A percentile compares a stretch with the other conserved stretches of the same genome.
These are phyloP conservation scores for Anhinga rufa DNA, from an alignment of 2,113 vertebrate genomes.

Conservation along the genomic window DNA sequence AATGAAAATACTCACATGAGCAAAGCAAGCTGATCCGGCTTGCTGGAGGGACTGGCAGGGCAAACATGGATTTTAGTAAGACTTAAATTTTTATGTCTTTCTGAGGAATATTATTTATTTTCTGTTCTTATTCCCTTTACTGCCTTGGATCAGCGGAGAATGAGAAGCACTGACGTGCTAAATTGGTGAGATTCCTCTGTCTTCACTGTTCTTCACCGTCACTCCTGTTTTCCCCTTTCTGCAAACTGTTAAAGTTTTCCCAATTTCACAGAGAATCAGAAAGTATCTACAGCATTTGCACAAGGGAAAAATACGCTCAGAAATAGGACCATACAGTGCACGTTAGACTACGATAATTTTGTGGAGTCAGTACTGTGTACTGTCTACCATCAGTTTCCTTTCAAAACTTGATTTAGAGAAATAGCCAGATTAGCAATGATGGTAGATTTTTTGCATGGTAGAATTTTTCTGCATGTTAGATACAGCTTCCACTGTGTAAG, in stretches of 20 bases:
- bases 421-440: not conserved
- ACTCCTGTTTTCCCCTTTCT: not conserved
- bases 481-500: not conserved
- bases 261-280: not conserved
- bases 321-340: not conserved
- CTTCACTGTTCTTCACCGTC: constrained; percentile 10
- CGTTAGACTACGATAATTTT: not conserved
- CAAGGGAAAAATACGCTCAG: not conserved
- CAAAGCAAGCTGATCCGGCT: not conserved
- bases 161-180: constrained; percentile 7
- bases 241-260: not conserved
- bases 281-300: not conserved
- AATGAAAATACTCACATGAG: not conserved
- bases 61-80: not conserved
- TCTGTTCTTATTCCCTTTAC: constrained; percentile 32
- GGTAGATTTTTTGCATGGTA: not conserved
- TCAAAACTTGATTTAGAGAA: not conserved
- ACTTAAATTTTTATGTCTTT: constrained; percentile 26
- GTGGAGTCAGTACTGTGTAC: not conserved
- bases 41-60: not conserved
- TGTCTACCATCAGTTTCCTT: not conserved
- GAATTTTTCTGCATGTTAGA: not conserved
- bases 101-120: constrained; percentile 43
- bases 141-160: constrained; percentile 27
- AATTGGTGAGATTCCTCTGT: constrained; percentile 25